A percentile compares a stretch with the other conserved stretches of the same genome.
These are phyloP conservation scores for Nansenia antarctica DNA, from an alignment of 2,113 vertebrate genomes.

Conservation along the genomic window DNA sequence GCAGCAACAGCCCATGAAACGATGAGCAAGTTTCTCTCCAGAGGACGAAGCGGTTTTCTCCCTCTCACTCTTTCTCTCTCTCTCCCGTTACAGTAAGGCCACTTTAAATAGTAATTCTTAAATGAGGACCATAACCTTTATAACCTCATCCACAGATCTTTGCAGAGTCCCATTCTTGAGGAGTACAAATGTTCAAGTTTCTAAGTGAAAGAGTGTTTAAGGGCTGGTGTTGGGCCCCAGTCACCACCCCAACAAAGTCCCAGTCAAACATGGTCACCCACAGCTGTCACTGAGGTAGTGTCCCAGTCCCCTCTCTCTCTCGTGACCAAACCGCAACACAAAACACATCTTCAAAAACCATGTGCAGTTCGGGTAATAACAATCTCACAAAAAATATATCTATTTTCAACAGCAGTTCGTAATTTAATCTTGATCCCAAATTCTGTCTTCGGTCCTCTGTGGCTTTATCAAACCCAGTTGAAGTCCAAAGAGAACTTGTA, in stretches of 20 bases:
- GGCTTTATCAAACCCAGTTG: conserved; percentile 63
- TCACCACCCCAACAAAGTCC: conserved; percentile 75
- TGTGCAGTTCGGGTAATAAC: conserved; percentile 51
- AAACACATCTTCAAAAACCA: conserved; percentile 45
- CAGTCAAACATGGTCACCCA: conserved; percentile 84
- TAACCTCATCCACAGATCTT: conserved; percentile 78
- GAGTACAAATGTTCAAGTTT: conserved; percentile 72
- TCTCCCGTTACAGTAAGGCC: conserved; percentile 87
- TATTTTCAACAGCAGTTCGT: conserved; percentile 70
- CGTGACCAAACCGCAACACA: conserved; percentile 73
- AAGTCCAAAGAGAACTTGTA: conserved; percentile 66
- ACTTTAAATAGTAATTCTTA: conserved; percentile 88
- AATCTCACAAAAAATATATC: conserved; percentile 51
- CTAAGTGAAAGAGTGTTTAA: conserved; percentile 77
- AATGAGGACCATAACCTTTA: conserved; percentile 78
- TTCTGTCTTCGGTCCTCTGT: conserved; percentile 62
- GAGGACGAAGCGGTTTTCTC: conserved; percentile 78
- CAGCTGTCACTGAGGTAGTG: conserved; percentile 89
- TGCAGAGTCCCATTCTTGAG: conserved; percentile 50
- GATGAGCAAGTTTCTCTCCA: conserved; percentile 72
- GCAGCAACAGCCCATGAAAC: conserved; percentile 70
- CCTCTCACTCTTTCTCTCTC: no score
- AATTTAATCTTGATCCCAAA: conserved; percentile 63
- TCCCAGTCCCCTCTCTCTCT: conserved; percentile 71
- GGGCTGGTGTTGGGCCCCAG: conserved; percentile 69